Evolutionary conservation across 2,797 vertebrate genomes (phyloP).

Genomic region (Avahi laniger): DNA sequence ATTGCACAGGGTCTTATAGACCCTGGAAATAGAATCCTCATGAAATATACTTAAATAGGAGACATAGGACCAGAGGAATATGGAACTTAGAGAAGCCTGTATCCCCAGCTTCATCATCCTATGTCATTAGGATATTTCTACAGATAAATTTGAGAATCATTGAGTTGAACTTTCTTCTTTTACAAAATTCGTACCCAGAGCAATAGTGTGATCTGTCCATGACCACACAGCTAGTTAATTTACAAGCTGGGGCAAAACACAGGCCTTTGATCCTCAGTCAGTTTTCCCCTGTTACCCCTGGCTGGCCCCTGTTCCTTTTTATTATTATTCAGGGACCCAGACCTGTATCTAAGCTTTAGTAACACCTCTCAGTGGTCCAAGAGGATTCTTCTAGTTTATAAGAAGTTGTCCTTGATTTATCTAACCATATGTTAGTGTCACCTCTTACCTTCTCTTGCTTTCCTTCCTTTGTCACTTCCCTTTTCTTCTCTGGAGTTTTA

Average conservation of each 20-base stretch:
- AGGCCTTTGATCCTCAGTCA: not conserved
- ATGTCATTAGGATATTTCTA: not conserved
- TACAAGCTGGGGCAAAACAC: not conserved
- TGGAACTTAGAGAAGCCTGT: not conserved
- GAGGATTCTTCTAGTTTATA: not conserved
- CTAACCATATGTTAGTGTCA: not conserved
- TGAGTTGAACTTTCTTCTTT: not conserved
- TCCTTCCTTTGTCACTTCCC: not conserved
- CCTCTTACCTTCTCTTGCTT: not conserved
- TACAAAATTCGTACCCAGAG: not conserved
- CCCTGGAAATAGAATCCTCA: not conserved
- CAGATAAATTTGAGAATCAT: not conserved
- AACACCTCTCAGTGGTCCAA: not conserved
- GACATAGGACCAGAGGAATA: not conserved
- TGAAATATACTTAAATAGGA: not conserved
- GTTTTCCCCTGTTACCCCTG: not conserved
- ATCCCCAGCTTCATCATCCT: not conserved
- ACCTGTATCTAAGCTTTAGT: not conserved
- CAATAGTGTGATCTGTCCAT: not conserved
- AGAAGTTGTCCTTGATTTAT: conserved; percentile 8
- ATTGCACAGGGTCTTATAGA: not conserved
- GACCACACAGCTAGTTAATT: not conserved
- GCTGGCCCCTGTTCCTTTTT: not conserved
- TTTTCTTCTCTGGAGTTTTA: not conserved
- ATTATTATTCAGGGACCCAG: not conserved